These are phyloP conservation scores for Ochropleura leucogaster DNA, from an alignment of 2,888 invertebrate genomes.

Conservation along the genomic window DNA sequence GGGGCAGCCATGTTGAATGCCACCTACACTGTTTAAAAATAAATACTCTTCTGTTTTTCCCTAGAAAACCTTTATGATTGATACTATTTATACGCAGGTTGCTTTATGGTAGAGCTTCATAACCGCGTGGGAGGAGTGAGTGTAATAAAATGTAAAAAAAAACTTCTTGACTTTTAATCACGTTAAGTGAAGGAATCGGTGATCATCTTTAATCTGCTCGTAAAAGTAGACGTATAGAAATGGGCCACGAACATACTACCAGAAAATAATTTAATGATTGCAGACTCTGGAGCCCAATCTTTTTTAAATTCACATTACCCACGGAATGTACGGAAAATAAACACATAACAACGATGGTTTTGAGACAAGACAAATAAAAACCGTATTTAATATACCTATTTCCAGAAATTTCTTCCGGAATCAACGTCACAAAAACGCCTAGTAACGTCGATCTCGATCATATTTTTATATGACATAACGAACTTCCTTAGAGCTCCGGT, in stretches of 20 bases:
- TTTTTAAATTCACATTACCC: conserved; percentile 3
- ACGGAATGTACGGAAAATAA: background rate
- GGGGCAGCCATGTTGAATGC: conserved; percentile 6
- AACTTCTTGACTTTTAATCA: background rate
- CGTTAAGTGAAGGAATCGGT: conserved; percentile 1
- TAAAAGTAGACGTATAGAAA: conserved; percentile 22
- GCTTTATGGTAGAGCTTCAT: background rate
- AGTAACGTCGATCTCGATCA: conserved; percentile 48
- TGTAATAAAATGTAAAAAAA: background rate
- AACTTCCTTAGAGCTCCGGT: conserved; percentile 46
- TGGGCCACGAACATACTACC: conserved; percentile 1
- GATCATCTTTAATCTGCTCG: conserved; percentile 27
- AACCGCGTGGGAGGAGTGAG: background rate
- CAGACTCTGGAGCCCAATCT: background rate
- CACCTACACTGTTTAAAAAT: conserved; percentile 42
- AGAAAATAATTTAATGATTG: conserved; percentile 8
- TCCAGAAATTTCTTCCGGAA: conserved; percentile 23
- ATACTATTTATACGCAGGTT: conserved; percentile 12
- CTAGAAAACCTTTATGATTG: conserved; percentile 21
- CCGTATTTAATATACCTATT: conserved; percentile 18
- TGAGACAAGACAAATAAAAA: background rate
- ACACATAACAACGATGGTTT: no score
- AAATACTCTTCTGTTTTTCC: conserved; percentile 8
- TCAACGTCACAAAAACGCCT: conserved; percentile 43
- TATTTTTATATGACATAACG: conserved; percentile 57